These are phyloP conservation scores for Drosophila hydei DNA, from an alignment of 1,140 invertebrate species.

Conservation along the genomic window DNA sequence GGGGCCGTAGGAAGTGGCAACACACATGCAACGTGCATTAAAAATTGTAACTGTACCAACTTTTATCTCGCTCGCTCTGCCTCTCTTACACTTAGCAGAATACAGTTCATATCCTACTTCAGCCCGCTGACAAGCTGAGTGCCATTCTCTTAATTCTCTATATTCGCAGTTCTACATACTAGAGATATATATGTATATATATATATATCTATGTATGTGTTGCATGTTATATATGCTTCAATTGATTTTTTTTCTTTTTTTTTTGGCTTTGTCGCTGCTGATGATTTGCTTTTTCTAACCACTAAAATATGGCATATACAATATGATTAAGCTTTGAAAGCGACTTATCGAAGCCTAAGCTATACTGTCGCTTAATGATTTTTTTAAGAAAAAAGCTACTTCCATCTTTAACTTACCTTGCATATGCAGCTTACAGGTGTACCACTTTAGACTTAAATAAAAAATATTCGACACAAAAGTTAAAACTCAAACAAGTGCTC, in stretches of 20 bases:
- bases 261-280: slow-evolving; percentile 17
- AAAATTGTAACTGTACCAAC: slow-evolving; percentile 76
- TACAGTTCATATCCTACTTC: slow-evolving; percentile 27
- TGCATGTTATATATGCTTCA: slow-evolving; percentile 22
- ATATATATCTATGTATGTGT: no score
- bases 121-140: slow-evolving; percentile 63
- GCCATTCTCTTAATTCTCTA: slow-evolving; percentile 70
- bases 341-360: no score
- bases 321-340: no score
- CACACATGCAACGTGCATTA: slow-evolving; percentile 79
- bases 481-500: no score
- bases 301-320: neutral
- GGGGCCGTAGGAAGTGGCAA: slow-evolving; percentile 1
- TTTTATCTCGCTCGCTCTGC: slow-evolving; percentile 24
- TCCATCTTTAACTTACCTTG: no score
- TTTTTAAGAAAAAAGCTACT: no score
- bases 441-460: no score
- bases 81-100: slow-evolving; percentile 7
- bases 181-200: slow-evolving; percentile 21
- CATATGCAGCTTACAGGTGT: no score
- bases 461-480: no score
- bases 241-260: slow-evolving; percentile 48
- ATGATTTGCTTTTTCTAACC: slow-evolving; percentile 42
- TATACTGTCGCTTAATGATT: no score
- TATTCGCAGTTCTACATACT: slow-evolving; percentile 24